phyloP scores from a whole-genome alignment of 64 coral and sea anemone species.

The Actinia equina region DNA sequence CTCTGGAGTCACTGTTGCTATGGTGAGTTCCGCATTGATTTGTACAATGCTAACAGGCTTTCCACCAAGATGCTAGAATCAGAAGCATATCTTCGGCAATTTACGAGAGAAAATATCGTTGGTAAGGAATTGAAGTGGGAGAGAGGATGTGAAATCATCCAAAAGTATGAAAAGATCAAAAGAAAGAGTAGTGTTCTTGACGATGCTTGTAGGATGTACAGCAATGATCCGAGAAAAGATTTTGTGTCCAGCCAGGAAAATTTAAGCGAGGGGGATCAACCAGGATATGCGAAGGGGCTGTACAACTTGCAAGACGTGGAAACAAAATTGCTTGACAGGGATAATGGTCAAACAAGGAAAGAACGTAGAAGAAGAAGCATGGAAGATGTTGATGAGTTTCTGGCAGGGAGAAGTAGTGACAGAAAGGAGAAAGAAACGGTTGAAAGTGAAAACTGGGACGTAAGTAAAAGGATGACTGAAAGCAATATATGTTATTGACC shows the following conservation, averaged over 20 bases:
- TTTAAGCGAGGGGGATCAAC: neutral
- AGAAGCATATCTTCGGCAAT: neutral
- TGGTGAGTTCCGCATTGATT: neutral
- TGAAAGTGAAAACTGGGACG: constrained; percentile 10
- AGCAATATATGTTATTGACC: no score
- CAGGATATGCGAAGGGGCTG: neutral
- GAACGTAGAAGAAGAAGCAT: neutral
- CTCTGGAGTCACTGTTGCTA: neutral
- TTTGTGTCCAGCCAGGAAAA: neutral
- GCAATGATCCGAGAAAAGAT: neutral
- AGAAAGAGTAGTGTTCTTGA: neutral
- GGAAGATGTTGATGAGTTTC: neutral
- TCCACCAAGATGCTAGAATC: neutral
- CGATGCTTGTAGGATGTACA: constrained; percentile 6
- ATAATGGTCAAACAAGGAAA: neutral
- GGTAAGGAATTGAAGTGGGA: neutral
- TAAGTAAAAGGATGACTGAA: neutral
- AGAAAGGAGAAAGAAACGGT: neutral
- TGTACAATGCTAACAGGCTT: neutral
- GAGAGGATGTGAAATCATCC: neutral
- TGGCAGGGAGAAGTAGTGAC: neutral
- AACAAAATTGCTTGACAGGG: neutral
- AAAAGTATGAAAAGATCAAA: neutral
- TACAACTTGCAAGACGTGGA: neutral
- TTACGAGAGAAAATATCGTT: neutral